Evolutionary conservation across 2,888 invertebrate genomes (phyloP).

Genomic region (Xylocampa areola): DNA sequence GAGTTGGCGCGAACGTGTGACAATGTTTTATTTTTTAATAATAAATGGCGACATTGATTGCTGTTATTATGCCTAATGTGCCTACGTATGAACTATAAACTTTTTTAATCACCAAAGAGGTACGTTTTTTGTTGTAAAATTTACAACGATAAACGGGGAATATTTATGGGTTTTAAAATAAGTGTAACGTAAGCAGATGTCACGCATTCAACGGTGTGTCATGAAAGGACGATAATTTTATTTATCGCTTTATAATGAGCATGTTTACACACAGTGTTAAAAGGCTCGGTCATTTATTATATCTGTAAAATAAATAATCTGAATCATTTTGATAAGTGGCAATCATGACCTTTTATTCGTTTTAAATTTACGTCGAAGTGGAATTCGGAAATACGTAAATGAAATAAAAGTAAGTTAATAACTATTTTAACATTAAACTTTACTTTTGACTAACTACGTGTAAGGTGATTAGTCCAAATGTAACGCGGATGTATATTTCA

Average conservation of each 20-base stretch:
- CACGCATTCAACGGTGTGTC: constrained; percentile 74
- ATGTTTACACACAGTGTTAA: constrained; percentile 75
- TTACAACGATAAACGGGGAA: constrained; percentile 72
- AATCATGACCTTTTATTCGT: constrained; percentile 33
- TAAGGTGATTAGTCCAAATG: constrained; percentile 33
- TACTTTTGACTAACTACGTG: constrained; percentile 8
- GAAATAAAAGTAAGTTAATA: no score
- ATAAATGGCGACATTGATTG: constrained; percentile 73
- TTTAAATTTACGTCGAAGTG: no score
- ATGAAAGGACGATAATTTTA: constrained; percentile 86
- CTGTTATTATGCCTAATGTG: constrained; percentile 71
- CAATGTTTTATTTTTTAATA: constrained; percentile 75
- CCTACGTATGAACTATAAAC: constrained; percentile 64
- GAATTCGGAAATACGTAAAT: no score
- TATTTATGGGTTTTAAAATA: constrained; percentile 80
- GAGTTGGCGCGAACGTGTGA: constrained; percentile 85
- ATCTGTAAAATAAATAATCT: constrained; percentile 44
- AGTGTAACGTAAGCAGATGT: constrained; percentile 78
- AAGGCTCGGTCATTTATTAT: constrained; percentile 54
- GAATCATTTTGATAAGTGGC: constrained; percentile 30
- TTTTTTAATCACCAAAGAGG: constrained; percentile 47
- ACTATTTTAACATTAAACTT: constrained; percentile 1
- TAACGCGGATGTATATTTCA: constrained; percentile 53
- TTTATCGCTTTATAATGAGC: constrained; percentile 88
- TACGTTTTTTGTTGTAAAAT: constrained; percentile 45